Evolutionary conservation across 2,888 invertebrate species (phyloP).

Genomic region (Eupeodes luniger): DNA sequence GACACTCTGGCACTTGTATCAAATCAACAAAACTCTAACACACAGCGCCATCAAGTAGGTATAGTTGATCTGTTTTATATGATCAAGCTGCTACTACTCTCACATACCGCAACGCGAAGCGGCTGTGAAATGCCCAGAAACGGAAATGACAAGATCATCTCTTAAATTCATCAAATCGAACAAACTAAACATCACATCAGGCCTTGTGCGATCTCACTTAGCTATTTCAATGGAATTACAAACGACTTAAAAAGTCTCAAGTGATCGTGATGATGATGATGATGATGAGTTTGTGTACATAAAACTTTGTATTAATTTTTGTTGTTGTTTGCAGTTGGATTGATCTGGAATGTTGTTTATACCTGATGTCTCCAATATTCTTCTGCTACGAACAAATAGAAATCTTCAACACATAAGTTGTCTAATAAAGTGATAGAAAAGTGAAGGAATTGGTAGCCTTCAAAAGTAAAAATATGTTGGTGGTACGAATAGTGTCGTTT

Average conservation of each 20-base stretch:
- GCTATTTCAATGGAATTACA: slow-evolving; percentile 70
- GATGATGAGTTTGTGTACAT: slow-evolving; percentile 44
- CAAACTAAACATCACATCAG: not conserved
- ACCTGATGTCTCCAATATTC: slow-evolving; percentile 6
- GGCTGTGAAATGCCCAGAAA: slow-evolving; percentile 45
- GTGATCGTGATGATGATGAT: not conserved
- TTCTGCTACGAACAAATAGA: not conserved
- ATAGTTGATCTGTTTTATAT: slow-evolving; percentile 13
- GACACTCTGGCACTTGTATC: slow-evolving; percentile 63
- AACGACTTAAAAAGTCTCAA: slow-evolving; percentile 43
- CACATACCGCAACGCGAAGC: too few relatives aligned
- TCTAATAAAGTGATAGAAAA: too few relatives aligned
- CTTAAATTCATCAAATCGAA: slow-evolving; percentile 20
- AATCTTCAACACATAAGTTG: not conserved
- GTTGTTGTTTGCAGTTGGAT: not conserved
- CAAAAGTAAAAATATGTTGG: too few relatives aligned
- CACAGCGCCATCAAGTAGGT: slow-evolving; percentile 61
- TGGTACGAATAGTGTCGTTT: too few relatives aligned
- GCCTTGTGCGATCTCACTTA: slow-evolving; percentile 39
- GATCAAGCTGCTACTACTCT: too few relatives aligned
- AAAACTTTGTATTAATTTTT: slow-evolving; percentile 32
- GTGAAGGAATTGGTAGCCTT: too few relatives aligned
- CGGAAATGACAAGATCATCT: slow-evolving; percentile 51
- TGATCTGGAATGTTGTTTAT: slow-evolving; percentile 4
- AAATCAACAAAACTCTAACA: not conserved